Evolutionary conservation across 2,888 invertebrate genomes (phyloP), one percentile per base, ranked within the genome.

Genomic region (Belgica antarctica): DNA sequence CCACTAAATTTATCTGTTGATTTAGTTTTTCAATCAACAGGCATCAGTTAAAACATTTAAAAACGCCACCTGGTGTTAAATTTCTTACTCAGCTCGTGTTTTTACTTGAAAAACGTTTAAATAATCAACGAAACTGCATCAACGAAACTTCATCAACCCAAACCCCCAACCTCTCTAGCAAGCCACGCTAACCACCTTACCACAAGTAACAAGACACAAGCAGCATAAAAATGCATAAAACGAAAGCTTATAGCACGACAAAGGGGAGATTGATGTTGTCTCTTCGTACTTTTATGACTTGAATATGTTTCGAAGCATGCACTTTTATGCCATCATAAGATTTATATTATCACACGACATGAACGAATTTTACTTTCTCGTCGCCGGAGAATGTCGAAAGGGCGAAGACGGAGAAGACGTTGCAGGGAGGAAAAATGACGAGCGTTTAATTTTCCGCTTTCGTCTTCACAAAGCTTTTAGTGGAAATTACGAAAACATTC

Each of bases 241-340:
- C n/a, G 19, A 24, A 66, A 47, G 47, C 25, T 27, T 31, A 31
- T 62, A 36, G 15, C 10, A 31, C 27, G 22, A 27, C 27, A 31
- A 12, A n/a, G n/a, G n/a, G n/a, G 15, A 22, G 36, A 36, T 46
- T 66, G 65, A 66, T 66, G 65, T 27, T 46, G 47, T 63, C 24
- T 61, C 61, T 62, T 34, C 65, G 22, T 19, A 52, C 52, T 52
- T 63, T 68, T 68, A 68, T 46, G 57, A 52, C 52, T 68, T 7
- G 47, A 68, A 68, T 57, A 68, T 68, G 57, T 57, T 68, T 57
- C 57, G 52, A 68, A 57, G 15, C 68, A 68, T 68, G 68, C 68
- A 68, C 52, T 68, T 66, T 68, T 47, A 68, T 68, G 68, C 57
- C 68, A 57, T 68, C 68, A 68, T 68, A 57, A 68, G 68, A 68